Evolutionary conservation across 2,797 vertebrate genomes (phyloP).

Genomic region (Anas georgica): DNA sequence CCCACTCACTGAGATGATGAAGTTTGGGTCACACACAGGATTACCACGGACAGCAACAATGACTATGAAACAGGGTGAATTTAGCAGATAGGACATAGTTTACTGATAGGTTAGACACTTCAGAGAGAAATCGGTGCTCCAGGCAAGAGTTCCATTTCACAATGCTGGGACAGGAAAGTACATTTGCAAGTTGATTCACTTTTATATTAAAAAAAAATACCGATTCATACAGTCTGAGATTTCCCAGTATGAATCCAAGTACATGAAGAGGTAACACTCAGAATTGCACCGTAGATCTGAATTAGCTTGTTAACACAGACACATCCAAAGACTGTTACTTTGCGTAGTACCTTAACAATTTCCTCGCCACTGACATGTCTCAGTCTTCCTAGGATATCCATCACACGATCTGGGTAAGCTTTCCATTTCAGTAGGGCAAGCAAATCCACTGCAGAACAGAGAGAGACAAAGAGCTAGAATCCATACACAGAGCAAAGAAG

Average conservation of each 20-base stretch:
- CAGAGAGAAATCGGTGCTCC: background rate
- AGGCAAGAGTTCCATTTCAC: background rate
- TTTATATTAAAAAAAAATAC: background rate
- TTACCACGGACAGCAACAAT: accelerated
- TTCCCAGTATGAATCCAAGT: background rate
- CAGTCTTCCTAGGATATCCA: conserved; percentile 94
- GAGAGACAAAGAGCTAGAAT: background rate
- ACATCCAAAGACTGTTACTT: background rate
- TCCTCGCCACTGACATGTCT: conserved; percentile 97
- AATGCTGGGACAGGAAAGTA: background rate
- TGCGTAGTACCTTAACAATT: conserved; percentile 90
- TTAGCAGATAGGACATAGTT: background rate
- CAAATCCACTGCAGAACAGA: conserved; percentile 88
- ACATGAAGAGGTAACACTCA: background rate
- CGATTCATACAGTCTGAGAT: background rate
- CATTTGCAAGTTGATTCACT: background rate
- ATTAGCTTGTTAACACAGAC: background rate
- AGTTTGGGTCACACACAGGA: background rate
- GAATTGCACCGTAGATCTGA: background rate
- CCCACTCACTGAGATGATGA: background rate
- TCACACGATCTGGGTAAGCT: conserved; percentile 93
- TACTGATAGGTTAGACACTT: background rate
- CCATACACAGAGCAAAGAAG: background rate
- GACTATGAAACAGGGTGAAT: background rate
- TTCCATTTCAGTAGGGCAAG: conserved; percentile 99